Conservation (phyloP, 2,888 invertebrate species). For the Adelognathus sp. region DNA sequence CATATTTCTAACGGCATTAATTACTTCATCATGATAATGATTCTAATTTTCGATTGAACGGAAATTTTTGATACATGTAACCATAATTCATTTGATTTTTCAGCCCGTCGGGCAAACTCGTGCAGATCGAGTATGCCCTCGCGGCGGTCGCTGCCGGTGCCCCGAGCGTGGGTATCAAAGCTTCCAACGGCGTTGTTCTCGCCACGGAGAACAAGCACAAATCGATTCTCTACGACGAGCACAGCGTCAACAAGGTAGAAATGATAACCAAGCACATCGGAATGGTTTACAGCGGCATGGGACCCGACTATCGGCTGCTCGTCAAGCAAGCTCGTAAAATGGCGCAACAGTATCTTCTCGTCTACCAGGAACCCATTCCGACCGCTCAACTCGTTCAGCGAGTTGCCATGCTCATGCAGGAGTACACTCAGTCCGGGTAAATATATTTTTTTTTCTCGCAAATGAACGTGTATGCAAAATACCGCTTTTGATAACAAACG, state of each 20-base stretch:
- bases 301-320: conserved; percentile 94
- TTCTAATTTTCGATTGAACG: not conserved
- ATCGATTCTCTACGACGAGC: conserved; percentile 97
- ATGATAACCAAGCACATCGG: conserved; percentile 97
- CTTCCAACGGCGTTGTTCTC: conserved; percentile 98
- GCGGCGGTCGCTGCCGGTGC: conserved; percentile 99
- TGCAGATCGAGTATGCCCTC: conserved; percentile 99
- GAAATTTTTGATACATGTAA: conserved; percentile 8
- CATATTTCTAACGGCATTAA: too few relatives aligned
- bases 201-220: conserved; percentile 99
- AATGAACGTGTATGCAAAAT: too few relatives aligned
- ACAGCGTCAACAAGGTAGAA: conserved; percentile 98
- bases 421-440: conserved; percentile 99
- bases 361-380: conserved; percentile 97
- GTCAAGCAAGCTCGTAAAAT: conserved; percentile 96
- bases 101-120: conserved; percentile 99
- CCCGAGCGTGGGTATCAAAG: conserved; percentile 99
- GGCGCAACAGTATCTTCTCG: conserved; percentile 96
- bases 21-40: not conserved
- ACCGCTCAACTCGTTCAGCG: conserved; percentile 97
- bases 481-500: too few relatives aligned
- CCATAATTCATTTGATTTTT: conserved; percentile 74
- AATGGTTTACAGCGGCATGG: conserved; percentile 99
- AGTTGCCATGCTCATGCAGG: conserved; percentile 99
- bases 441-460: conserved; percentile 48